These are phyloP conservation scores for Andricus grossulariae DNA, from an alignment of 1,140 invertebrate genomes.

Conservation along the genomic window DNA sequence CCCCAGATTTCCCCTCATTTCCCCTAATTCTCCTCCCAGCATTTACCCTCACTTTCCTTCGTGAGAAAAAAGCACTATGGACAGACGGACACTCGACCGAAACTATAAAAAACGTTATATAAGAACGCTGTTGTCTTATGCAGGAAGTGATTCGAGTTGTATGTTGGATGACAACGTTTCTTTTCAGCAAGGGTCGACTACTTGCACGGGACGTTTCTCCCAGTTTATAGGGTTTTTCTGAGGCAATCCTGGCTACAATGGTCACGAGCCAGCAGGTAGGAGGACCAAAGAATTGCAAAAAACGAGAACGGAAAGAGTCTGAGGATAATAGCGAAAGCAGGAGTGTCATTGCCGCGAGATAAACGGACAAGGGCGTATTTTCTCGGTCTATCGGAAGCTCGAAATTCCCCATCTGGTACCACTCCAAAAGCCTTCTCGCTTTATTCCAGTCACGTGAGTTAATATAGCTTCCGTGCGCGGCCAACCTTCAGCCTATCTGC, in stretches of 20 bases:
- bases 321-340: slow-evolving; percentile 4
- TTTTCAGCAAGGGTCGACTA: background rate
- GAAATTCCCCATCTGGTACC: slow-evolving; percentile 47
- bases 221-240: background rate
- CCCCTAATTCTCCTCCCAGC: too few relatives aligned
- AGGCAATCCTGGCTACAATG: background rate
- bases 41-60: too few relatives aligned
- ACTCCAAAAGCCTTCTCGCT: slow-evolving; percentile 43
- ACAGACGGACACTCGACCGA: too few relatives aligned
- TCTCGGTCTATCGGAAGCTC: slow-evolving; percentile 52
- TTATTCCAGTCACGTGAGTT: slow-evolving; percentile 67
- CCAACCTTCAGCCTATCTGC: slow-evolving; percentile 58
- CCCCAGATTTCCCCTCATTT: too few relatives aligned
- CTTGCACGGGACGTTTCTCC: background rate
- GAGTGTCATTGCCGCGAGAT: slow-evolving; percentile 48
- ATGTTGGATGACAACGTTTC: slow-evolving; percentile 2
- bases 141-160: background rate
- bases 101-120: too few relatives aligned
- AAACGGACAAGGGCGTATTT: slow-evolving; percentile 55
- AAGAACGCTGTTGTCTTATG: background rate
- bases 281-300: background rate
- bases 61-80: too few relatives aligned
- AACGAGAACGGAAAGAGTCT: background rate
- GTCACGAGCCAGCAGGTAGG: slow-evolving; percentile 1
- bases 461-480: slow-evolving; percentile 62